Conservation (phyloP, 2,113 vertebrate genomes). For the Sceloporus tristichus region DNA sequence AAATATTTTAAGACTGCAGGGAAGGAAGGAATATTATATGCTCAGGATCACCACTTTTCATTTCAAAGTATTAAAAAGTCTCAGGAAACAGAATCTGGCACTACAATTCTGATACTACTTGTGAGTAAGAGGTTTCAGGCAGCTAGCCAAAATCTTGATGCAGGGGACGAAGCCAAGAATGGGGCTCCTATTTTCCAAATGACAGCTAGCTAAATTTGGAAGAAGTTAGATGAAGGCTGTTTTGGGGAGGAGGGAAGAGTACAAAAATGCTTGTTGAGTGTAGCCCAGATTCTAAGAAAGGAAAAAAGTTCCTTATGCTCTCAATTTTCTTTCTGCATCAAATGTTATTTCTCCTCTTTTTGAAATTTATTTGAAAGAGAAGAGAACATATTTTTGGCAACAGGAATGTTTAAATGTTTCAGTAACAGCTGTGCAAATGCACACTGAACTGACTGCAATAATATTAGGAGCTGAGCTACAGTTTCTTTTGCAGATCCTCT, state of each 20-base stretch:
- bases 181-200: not conserved
- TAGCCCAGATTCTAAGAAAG: not conserved
- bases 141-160: not conserved
- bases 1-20: not conserved
- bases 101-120: not conserved
- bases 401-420: constrained; percentile 42
- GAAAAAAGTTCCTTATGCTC: not conserved
- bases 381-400: constrained; percentile 48
- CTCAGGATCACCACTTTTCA: not conserved
- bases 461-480: constrained; percentile 26
- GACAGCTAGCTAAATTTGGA: not conserved
- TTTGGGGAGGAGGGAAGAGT: too few species aligned
- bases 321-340: not conserved
- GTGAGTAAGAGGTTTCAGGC: constrained; percentile 4
- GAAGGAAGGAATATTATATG: not conserved
- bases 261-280: not conserved
- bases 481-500: constrained; percentile 8
- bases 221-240: not conserved
- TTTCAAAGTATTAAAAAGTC: not conserved
- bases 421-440: constrained; percentile 46
- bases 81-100: not conserved
- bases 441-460: constrained; percentile 20
- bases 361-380: constrained; percentile 7
- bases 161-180: not conserved
- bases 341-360: constrained; percentile 20